Base-by-base conservation (phyloP, 2,113 vertebrate species). In the Hystrix cristata region DNA sequence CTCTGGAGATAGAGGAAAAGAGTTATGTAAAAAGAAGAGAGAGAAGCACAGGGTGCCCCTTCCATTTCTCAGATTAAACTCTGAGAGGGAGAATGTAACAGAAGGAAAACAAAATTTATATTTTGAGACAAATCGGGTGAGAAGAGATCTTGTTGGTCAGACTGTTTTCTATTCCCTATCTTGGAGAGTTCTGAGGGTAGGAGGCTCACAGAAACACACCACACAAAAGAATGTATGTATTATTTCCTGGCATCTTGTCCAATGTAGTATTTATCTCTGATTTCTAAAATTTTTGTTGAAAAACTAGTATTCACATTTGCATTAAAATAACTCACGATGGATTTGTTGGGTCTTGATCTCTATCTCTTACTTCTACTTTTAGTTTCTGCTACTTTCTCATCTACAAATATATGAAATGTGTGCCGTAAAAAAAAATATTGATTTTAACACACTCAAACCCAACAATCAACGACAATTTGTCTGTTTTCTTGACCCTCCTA, bases 171-270 rank as follows among this genome's bases (percentile, higher is more conserved):
- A 83, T 12, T n/a, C 4, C 43, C 55, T 65, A 16, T 57, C 53
- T 38, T 84, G 34, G 10, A 55, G 71, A 65, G 55, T 90, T 74
- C 71, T 80, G 48, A 79, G 59, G 6, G 74, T 72, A 21, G 81
- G 62, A 78, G 48, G 15, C 19, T 84, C 62, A 84, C 10, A 64
- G n/a, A 71, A 79, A 15, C 53, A 65, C 34, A 29, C 5, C 7
- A 51, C 15, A 48, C 60, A 82, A n/a, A 74, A 87, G 23, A 85
- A 38, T 31, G 16, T 55, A 7, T n/a, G 71, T 59, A 5, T n/a
- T 59, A 76, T 87, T 62, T 94, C 14, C 51, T 95, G 62, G 25
- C 12, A 88, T 78, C 46, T 95, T 93, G 34, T 55, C 29, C 46
- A 94, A 29, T 34, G 87, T 4, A 83, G 34, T 71, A 46, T 57